Evolutionary conservation across 1,140 invertebrate species (phyloP).

Genomic region (Ectropis grisescens): DNA sequence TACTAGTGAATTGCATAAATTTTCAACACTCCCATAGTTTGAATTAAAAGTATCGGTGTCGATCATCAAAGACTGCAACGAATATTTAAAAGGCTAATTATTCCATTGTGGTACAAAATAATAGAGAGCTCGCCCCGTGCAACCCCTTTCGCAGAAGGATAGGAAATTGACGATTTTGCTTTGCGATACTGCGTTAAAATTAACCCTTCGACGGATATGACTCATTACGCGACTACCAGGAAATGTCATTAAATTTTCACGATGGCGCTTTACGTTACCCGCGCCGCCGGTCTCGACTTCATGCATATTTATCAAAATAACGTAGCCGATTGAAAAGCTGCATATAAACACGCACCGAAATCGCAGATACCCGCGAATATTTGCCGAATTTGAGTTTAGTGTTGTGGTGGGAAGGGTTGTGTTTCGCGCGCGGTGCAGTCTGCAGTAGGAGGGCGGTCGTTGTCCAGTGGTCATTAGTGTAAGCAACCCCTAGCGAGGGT

Average conservation of each 20-base stretch:
- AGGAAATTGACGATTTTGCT: slow-evolving; percentile 43
- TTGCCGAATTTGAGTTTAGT: slow-evolving; percentile 45
- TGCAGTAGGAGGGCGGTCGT: slow-evolving; percentile 42
- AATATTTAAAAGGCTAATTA: no score
- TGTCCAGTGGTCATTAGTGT: slow-evolving; percentile 54
- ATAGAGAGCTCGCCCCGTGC: no score
- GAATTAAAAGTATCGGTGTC: no score
- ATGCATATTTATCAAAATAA: slow-evolving; percentile 70
- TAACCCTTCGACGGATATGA: slow-evolving; percentile 62
- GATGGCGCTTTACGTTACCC: slow-evolving; percentile 62
- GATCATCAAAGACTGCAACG: no score
- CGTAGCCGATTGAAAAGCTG: slow-evolving; percentile 64
- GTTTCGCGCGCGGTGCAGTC: slow-evolving; percentile 29
- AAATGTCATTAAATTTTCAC: slow-evolving; percentile 69
- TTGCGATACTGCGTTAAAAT: slow-evolving; percentile 55
- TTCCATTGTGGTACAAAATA: no score
- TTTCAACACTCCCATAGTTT: no score
- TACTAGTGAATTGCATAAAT: no score
- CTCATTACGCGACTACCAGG: slow-evolving; percentile 61
- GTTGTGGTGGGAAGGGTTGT: slow-evolving; percentile 49
- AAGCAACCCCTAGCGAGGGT: slow-evolving; percentile 47
- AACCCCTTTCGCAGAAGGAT: slow-evolving; percentile 12
- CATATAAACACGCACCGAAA: slow-evolving; percentile 65
- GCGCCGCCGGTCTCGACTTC: slow-evolving; percentile 55
- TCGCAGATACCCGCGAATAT: slow-evolving; percentile 28